Conservation (phyloP, 2,888 invertebrate genomes). For the Drosophila pseudotalamancana region DNA sequence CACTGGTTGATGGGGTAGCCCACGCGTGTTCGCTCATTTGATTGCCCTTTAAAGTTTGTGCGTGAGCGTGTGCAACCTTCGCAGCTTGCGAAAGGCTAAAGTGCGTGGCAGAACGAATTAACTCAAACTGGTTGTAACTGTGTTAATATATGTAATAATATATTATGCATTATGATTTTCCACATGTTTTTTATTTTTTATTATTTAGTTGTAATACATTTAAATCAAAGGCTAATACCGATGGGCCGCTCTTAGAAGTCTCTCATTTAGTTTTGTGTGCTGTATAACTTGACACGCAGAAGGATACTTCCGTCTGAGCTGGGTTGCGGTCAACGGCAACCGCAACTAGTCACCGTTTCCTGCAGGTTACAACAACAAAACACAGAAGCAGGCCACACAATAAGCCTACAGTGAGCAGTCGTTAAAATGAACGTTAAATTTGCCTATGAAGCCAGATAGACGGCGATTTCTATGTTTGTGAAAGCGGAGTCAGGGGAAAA, state of each 20-base stretch:
- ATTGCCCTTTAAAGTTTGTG: conserved; percentile 44
- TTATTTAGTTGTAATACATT: not conserved
- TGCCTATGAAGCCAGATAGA: not conserved
- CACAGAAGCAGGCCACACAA: not conserved
- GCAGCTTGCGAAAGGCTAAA: conserved; percentile 21
- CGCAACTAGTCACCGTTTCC: conserved; percentile 22
- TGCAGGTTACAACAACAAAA: conserved; percentile 14
- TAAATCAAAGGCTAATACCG: too few relatives aligned
- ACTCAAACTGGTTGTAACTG: too few relatives aligned
- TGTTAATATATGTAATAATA: too few relatives aligned
- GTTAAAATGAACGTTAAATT: not conserved
- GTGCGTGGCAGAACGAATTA: too few relatives aligned
- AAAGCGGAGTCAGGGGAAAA: not conserved
- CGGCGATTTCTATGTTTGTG: conserved; percentile 10
- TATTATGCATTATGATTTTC: too few relatives aligned
- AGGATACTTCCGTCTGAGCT: conserved; percentile 39
- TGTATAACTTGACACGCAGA: conserved; percentile 28
- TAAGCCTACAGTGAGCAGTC: conserved; percentile 4
- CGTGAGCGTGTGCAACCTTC: conserved; percentile 40
- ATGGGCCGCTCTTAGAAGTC: not conserved
- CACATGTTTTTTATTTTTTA: too few relatives aligned
- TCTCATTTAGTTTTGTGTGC: not conserved
- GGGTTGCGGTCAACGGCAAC: conserved; percentile 34
- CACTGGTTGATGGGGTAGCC: conserved; percentile 6
- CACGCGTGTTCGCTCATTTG: conserved; percentile 21